Base-by-base conservation (phyloP, 2,797 vertebrate species). In the Pempheris klunzingeri region DNA sequence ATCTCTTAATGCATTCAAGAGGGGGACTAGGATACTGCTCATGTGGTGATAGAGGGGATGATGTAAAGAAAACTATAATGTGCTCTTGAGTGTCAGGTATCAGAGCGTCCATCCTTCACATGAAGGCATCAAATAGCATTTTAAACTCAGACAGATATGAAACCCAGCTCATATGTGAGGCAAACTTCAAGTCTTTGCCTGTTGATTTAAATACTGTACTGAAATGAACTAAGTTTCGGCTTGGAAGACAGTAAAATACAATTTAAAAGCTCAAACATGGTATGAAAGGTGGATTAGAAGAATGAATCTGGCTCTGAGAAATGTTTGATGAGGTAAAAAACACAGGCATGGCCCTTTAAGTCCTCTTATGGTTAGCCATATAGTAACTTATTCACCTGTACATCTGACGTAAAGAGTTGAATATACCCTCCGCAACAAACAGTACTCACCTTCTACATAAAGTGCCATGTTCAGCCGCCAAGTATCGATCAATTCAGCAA, bases 391-490 rank as follows among this genome's bases (percentile, higher is more conserved):
- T 20, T 4, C 15, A 30, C 20, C 32, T 54, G 30, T 22, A 26
- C 1, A 61, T 14, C 4, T 8, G 17, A 60, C 4, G 8, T 7
- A 22, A 12, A 52, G 38, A 49, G 17, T 36, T 34, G 4, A 58
- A 63, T 24, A 68, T 15, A 43, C 5, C 17, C 39, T 18, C 28
- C 12, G 34, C 17, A 52, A 39, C 43, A 63, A 52, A 39, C 43
- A 63, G 20, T 36, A 89, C 94, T 94, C 89, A 96, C 95, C 91
- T 92, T 92, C 74, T 24, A 93, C 24, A 69, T 87, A 92, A 84
- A 90, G 69, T 80, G 82, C 62, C 92, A 93, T 32, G 71, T 81
- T 34, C 15, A 71, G 47, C 54, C 68, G 50, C 54, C 26, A 63
- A 66, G 10, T 58, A 30, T 15, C 14, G 9, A 34, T 30, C 30